phyloP scores from a whole-genome alignment of 2,888 invertebrate species.

The Tenthredo notha region DNA sequence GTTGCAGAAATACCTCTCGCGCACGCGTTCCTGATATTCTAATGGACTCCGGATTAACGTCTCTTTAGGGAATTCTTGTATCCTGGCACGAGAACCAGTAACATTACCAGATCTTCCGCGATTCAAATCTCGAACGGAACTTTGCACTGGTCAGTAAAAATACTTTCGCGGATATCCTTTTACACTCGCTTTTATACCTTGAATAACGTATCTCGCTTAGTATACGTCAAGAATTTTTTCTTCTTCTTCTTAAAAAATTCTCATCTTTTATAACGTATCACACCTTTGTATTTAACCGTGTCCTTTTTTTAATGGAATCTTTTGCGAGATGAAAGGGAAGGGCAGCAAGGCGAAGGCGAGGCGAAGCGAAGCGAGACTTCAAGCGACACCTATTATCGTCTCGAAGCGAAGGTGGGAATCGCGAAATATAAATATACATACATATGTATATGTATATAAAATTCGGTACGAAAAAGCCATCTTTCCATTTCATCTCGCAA shows the following conservation, averaged over 20 bases:
- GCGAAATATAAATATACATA: slow-evolving; percentile 1
- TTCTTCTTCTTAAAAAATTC: not conserved
- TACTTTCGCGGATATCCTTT: not conserved
- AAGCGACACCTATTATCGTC: slow-evolving; percentile 31
- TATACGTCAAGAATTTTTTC: not conserved
- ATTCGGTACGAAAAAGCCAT: slow-evolving; percentile 62
- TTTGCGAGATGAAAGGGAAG: slow-evolving; percentile 45
- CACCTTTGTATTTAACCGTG: slow-evolving; percentile 29
- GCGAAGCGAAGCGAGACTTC: not conserved
- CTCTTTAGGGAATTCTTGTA: slow-evolving; percentile 5
- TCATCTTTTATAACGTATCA: not conserved
- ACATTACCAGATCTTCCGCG: slow-evolving; percentile 16
- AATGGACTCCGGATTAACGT: slow-evolving; percentile 45
- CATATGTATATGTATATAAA: slow-evolving; percentile 6
- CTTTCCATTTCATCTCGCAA: slow-evolving; percentile 59
- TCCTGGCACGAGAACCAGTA: slow-evolving; percentile 15
- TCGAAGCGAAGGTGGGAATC: slow-evolving; percentile 24
- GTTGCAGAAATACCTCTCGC: slow-evolving; percentile 4
- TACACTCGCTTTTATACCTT: not conserved
- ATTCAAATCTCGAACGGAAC: not conserved
- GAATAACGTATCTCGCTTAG: not conserved
- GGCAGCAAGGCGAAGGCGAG: not conserved
- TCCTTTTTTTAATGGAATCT: slow-evolving; percentile 12
- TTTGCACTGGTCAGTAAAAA: not conserved
- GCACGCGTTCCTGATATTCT: slow-evolving; percentile 43